Conservation (phyloP, 1,140 invertebrate genomes). For the Calycopis cecrops region DNA sequence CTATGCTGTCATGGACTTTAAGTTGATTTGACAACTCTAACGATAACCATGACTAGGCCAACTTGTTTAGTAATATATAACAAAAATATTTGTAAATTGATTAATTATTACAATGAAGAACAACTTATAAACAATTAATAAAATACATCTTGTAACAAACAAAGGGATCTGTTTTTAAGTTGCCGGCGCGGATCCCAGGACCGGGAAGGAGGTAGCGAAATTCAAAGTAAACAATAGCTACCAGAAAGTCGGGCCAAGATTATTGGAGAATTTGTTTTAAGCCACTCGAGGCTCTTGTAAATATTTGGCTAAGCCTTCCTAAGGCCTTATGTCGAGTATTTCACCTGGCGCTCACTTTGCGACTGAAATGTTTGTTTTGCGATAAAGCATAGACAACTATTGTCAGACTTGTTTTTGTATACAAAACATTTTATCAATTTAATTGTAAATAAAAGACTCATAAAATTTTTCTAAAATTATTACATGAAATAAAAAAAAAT, state of each 20-base stretch:
- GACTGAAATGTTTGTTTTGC: constrained; percentile 51
- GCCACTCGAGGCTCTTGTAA: constrained; percentile 65
- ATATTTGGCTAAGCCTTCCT: constrained; percentile 68
- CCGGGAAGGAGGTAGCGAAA: constrained; percentile 44
- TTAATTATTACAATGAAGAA: too few relatives aligned
- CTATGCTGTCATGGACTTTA: too few relatives aligned
- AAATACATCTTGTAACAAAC: constrained; percentile 14
- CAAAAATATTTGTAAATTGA: too few relatives aligned
- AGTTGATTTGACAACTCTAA: too few relatives aligned
- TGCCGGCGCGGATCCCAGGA: constrained; percentile 24
- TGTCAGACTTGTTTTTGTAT: constrained; percentile 16
- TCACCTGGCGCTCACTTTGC: constrained; percentile 51
- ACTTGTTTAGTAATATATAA: too few relatives aligned
- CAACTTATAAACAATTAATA: constrained; percentile 5
- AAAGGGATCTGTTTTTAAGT: constrained; percentile 15
- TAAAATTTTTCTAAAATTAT: not conserved
- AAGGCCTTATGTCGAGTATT: constrained; percentile 41
- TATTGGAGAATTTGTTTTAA: constrained; percentile 72
- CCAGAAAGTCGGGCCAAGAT: constrained; percentile 55
- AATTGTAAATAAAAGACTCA: constrained; percentile 2
- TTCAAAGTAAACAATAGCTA: constrained; percentile 57
- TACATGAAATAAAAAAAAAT: not conserved
- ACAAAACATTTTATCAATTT: constrained; percentile 14
- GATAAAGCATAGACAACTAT: constrained; percentile 23
- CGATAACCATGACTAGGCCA: too few relatives aligned